Conservation (phyloP, 2,797 vertebrate species). For the Heteromormyrus szaboi region DNA sequence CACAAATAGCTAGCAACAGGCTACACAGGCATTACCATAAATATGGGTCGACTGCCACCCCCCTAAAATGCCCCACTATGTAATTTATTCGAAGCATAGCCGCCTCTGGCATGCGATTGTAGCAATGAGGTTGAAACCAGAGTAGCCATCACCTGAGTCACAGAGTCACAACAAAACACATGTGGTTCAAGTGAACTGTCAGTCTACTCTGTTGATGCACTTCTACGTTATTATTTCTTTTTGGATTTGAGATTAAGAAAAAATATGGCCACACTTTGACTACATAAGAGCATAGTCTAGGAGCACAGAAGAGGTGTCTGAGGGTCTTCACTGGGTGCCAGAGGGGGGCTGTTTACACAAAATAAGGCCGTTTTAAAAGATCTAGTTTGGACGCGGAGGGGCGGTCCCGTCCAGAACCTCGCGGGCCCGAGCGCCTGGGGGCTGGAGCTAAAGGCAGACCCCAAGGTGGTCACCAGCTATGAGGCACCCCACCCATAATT, state of each 20-base stretch:
- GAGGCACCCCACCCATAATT: constrained; percentile 5
- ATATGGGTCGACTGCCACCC: neutral
- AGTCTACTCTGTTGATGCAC: neutral
- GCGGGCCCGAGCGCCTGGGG: neutral
- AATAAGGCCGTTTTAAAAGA: neutral
- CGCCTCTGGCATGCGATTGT: neutral
- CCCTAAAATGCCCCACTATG: neutral
- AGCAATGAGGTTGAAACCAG: neutral
- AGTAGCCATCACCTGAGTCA: neutral
- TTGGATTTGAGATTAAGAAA: neutral
- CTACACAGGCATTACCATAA: neutral
- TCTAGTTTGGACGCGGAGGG: neutral
- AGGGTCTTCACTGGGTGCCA: neutral
- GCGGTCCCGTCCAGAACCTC: neutral
- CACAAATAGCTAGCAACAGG: neutral
- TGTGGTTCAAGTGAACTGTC: neutral
- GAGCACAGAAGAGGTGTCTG: neutral
- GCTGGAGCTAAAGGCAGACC: neutral
- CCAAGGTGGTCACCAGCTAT: neutral
- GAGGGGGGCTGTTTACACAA: neutral
- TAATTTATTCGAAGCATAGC: neutral
- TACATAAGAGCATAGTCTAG: neutral
- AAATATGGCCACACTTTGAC: neutral
- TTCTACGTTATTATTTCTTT: neutral
- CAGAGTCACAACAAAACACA: neutral